Percentiles rank a stretch among this genome's conserved stretches.
phyloP scores from a whole-genome alignment of 2,797 vertebrate species.

The Poeciliopsis paucimaculata region DNA sequence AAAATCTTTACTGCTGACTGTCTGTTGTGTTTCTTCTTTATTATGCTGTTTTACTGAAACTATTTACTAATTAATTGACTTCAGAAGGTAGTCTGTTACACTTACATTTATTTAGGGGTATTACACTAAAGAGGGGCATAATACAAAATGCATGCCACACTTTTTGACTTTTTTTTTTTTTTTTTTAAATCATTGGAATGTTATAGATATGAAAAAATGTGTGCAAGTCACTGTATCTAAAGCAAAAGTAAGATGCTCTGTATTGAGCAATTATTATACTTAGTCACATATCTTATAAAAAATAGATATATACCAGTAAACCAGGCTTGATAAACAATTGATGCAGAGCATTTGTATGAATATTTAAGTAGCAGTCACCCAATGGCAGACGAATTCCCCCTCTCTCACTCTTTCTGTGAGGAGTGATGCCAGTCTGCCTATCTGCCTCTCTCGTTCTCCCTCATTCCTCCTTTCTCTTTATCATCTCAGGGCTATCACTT shows the following conservation, averaged over 20 bases:
- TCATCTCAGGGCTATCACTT: constrained; percentile 67
- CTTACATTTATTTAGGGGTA: neutral
- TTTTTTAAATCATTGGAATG: neutral
- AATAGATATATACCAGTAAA: constrained; percentile 25
- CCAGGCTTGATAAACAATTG: constrained; percentile 36
- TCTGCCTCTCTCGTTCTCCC: constrained; percentile 19
- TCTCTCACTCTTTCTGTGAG: constrained; percentile 39
- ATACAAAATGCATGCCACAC: neutral
- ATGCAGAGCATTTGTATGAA: constrained; percentile 66
- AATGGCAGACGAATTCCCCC: constrained; percentile 52
- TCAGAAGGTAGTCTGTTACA: neutral
- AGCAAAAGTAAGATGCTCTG: neutral
- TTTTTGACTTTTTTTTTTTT: neutral
- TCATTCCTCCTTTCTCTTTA: constrained; percentile 63
- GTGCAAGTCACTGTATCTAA: neutral
- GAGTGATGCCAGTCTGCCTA: constrained; percentile 20
- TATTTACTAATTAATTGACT: neutral
- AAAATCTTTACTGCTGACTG: neutral
- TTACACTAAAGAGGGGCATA: neutral
- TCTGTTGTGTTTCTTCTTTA: neutral
- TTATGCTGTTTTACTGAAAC: no score
- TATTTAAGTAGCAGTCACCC: constrained; percentile 69
- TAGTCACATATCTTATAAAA: constrained; percentile 14
- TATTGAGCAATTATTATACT: neutral
- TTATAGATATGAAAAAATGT: neutral